Base-by-base conservation (phyloP, 2,113 vertebrate species). In the Hymenochirus boettgeri region DNA sequence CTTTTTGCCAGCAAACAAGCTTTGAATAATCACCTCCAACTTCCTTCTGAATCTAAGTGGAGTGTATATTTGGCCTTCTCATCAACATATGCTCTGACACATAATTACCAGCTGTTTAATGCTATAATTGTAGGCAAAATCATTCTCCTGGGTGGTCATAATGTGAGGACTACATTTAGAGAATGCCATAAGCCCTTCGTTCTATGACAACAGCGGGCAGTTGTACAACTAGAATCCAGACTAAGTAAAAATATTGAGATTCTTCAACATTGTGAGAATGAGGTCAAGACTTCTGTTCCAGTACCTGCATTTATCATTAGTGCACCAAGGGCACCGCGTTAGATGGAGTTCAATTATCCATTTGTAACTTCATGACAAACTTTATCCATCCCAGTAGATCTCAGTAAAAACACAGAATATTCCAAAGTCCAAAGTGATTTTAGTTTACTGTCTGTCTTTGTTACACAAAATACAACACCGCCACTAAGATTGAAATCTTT, bases 301-400 rank as follows among this genome's bases (percentile, higher is more conserved):
- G 74, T 75, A 82, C 74, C 33, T 72, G 85, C 83, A 88, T 89
- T 88, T 77, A 88, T 90, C 86, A 88, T 88, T 88, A 85, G 79
- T 76, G 75, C 75, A 78, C 78, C 86, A 83, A 82, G 74, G 76
- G 83, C 75, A 80, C 78, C 74, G 54, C 73, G 79, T 80, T 83
- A 88, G 83, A 81, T 81, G 86, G 79, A 69, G 56, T 60, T 69
- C 57, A 60, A 37, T 5, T 69, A 51, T 59, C 52, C n/a, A 53
- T 53, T 60, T 60, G 13, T 29, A 69, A 53, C 56, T 60, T 69
- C 18, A 29, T 24, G 46, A 22, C 19, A 48, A 48, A 48, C 46
- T 48, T 47, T 3, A 9, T 7, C 5, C 12, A 11, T 47, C 45
- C 45, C 45, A 21, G 3, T 11, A n/a, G n/a, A n/a, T 10, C 18